These are phyloP conservation scores for Petrolisthes cinctipes DNA, from an alignment of 2,888 invertebrate species.

Conservation along the genomic window DNA sequence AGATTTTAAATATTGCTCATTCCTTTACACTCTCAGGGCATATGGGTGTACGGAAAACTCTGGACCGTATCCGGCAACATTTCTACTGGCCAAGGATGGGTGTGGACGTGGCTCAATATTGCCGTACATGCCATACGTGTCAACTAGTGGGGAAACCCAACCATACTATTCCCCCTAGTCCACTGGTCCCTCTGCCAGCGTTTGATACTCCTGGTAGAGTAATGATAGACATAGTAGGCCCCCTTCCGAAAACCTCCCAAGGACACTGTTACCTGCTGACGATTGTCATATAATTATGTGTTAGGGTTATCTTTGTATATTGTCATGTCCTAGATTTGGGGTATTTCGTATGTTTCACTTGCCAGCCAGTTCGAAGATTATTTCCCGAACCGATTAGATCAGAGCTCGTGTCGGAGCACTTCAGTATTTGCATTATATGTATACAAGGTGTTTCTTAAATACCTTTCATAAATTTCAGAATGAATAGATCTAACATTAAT, in stretches of 20 bases:
- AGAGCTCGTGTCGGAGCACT: no score
- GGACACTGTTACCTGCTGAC: neutral
- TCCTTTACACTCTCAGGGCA: neutral
- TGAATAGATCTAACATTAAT: no score
- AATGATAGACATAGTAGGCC: constrained; percentile 4
- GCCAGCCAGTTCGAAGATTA: no score
- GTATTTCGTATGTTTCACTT: no score
- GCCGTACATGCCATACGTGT: neutral
- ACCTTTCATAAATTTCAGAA: no score
- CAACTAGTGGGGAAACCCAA: neutral
- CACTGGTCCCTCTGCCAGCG: neutral
- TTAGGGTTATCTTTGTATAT: no score
- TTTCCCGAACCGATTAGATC: no score
- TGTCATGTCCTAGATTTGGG: no score
- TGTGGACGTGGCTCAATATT: neutral
- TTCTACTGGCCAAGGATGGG: neutral
- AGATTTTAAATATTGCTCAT: no score
- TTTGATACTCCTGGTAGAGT: neutral
- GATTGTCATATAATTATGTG: neutral
- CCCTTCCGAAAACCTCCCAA: neutral
- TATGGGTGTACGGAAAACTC: neutral
- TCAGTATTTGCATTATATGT: no score
- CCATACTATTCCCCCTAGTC: neutral
- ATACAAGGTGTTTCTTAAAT: no score
- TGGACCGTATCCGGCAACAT: neutral